These are phyloP conservation scores for Genyomyrus donnyi DNA, from an alignment of 2,113 vertebrate genomes.

Conservation along the genomic window DNA sequence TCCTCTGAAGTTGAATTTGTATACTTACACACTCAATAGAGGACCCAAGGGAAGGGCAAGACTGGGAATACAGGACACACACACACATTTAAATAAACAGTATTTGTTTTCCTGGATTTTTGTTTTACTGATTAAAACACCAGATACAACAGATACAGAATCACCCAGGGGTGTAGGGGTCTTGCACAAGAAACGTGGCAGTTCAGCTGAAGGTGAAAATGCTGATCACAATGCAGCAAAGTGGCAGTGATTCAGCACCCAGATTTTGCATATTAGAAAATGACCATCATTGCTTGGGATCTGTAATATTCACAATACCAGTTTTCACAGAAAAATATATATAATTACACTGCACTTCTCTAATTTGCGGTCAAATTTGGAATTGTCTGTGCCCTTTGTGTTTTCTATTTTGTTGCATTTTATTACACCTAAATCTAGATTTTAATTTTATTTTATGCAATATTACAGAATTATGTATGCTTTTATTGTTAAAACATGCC, in stretches of 20 bases:
- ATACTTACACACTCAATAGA: slow-evolving; percentile 32
- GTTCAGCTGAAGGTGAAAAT: not conserved
- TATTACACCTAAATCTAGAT: not conserved
- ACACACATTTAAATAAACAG: slow-evolving; percentile 24
- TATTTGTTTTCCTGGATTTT: not conserved
- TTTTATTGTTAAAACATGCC: not conserved
- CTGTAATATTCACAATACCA: not conserved
- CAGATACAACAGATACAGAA: not conserved
- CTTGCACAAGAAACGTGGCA: not conserved
- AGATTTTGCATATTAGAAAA: not conserved
- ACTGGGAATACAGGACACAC: slow-evolving; percentile 6
- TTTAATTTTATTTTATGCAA: not conserved
- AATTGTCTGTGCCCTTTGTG: not conserved
- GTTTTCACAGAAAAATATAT: not conserved
- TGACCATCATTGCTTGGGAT: not conserved
- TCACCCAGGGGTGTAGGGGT: not conserved
- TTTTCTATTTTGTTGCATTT: not conserved
- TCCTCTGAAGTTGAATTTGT: slow-evolving; percentile 44
- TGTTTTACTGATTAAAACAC: slow-evolving; percentile 9
- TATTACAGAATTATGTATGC: not conserved
- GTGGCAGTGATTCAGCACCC: not conserved
- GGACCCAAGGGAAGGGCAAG: slow-evolving; percentile 9
- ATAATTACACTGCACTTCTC: not conserved
- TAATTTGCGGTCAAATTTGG: not conserved
- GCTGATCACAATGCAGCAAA: not conserved